A percentile compares a stretch with the other conserved stretches of the same genome.
Conservation (phyloP, 2,113 vertebrate species). For the Morphnarchus princeps region DNA sequence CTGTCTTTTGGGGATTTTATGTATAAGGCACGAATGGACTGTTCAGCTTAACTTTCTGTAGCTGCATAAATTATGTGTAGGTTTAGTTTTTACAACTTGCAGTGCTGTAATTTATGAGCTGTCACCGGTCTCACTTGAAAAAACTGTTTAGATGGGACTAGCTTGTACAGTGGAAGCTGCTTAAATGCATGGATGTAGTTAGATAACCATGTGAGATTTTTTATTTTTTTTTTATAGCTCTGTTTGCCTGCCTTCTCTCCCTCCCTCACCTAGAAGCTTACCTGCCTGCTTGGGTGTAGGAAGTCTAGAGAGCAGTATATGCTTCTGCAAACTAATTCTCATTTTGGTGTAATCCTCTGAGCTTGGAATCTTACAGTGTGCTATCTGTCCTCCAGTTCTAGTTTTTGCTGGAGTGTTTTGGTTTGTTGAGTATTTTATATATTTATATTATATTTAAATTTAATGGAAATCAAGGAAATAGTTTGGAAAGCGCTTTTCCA, state of each 20-base stretch:
- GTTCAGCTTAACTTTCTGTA: background rate
- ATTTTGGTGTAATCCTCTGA: background rate
- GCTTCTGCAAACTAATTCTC: background rate
- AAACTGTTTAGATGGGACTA: background rate
- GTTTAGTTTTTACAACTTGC: background rate
- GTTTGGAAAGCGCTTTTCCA: background rate
- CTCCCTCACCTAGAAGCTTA: background rate
- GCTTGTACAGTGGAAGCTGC: background rate
- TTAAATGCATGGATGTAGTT: background rate
- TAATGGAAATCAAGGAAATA: background rate
- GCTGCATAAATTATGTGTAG: background rate
- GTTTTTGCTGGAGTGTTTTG: background rate
- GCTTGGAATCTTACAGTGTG: background rate
- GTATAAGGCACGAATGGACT: background rate
- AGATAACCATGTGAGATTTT: background rate
- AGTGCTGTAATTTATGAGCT: slow-evolving; percentile 32
- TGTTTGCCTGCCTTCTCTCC: background rate
- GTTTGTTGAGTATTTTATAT: background rate
- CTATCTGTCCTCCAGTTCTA: background rate
- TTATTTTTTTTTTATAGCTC: background rate
- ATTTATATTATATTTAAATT: background rate
- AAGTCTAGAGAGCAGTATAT: background rate
- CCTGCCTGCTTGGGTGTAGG: background rate
- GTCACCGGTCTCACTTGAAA: background rate
- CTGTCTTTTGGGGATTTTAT: background rate